Evolutionary conservation across 2,888 invertebrate species (phyloP).

Genomic region (Zhengitettix transpicula): DNA sequence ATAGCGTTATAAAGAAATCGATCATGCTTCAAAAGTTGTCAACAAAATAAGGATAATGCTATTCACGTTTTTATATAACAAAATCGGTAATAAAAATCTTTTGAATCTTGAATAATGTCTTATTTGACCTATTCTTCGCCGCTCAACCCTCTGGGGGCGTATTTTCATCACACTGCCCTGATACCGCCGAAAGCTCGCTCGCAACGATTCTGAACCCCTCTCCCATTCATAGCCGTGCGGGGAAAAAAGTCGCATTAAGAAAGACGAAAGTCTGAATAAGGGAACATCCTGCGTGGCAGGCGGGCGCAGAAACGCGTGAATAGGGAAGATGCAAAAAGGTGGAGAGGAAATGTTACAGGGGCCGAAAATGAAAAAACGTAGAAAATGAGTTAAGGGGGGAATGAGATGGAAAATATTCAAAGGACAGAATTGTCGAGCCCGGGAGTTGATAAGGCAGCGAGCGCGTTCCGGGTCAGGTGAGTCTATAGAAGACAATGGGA

Average conservation of each 20-base stretch:
- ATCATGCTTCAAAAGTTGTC: too few species aligned
- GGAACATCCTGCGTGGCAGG: neutral
- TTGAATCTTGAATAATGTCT: too few species aligned
- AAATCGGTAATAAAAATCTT: too few species aligned
- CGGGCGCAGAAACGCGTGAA: neutral
- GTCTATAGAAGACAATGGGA: constrained; percentile 13
- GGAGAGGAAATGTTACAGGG: too few species aligned
- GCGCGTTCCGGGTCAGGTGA: neutral
- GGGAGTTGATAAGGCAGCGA: neutral
- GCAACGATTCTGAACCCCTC: neutral
- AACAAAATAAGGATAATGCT: too few species aligned
- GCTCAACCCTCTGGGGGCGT: neutral
- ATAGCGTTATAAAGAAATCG: too few species aligned
- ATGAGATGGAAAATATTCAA: constrained; percentile 6
- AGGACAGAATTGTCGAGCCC: neutral
- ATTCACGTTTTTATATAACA: too few species aligned
- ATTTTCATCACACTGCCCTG: neutral
- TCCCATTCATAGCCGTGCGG: neutral
- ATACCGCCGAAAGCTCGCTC: too few species aligned
- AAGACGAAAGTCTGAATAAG: neutral
- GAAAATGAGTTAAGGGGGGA: constrained; percentile 1
- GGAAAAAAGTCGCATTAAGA: neutral
- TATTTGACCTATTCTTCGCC: too few species aligned
- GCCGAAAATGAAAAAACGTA: neutral
- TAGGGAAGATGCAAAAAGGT: neutral